Percentiles rank a stretch among this genome's conserved stretches.
phyloP scores from a whole-genome alignment of 2,888 invertebrate genomes.

The Anoplius nigerrimus region DNA sequence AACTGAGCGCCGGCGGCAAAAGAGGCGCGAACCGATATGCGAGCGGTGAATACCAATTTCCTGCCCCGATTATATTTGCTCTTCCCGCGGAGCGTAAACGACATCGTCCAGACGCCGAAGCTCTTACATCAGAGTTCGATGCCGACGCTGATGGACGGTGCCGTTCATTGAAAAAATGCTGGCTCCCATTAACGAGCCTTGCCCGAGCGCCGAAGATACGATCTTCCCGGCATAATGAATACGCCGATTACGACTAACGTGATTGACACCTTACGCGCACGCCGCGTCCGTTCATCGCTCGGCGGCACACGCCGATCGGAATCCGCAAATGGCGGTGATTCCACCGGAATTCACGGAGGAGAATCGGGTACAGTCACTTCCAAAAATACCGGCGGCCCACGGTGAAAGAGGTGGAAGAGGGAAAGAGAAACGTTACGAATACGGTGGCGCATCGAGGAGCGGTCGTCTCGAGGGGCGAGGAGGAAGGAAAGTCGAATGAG shows the following conservation, averaged over 20 bases:
- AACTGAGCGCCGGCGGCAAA: too few species aligned
- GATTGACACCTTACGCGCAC: too few species aligned
- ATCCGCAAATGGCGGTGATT: constrained; percentile 9
- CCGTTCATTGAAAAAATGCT: not conserved
- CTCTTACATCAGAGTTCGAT: not conserved
- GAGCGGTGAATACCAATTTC: too few species aligned
- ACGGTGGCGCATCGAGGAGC: constrained; percentile 2
- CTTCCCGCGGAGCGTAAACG: constrained; percentile 4
- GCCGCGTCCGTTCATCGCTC: too few species aligned
- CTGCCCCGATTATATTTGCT: constrained; percentile 7
- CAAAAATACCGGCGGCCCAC: constrained; percentile 31
- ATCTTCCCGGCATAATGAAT: too few species aligned
- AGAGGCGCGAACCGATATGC: too few species aligned
- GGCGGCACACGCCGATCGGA: too few species aligned
- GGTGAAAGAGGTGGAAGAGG: constrained; percentile 6
- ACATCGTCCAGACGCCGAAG: constrained; percentile 1
- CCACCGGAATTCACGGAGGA: constrained; percentile 31
- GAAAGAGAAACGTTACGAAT: not conserved
- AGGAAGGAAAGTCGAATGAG: constrained; percentile 6
- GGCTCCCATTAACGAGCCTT: too few species aligned
- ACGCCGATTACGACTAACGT: too few species aligned
- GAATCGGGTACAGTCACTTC: constrained; percentile 19
- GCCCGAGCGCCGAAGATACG: too few species aligned
- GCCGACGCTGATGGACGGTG: too few species aligned
- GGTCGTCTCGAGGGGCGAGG: constrained; percentile 5